phyloP scores from a whole-genome alignment of 2,797 vertebrate species.

The Geotrypetes seraphini region DNA sequence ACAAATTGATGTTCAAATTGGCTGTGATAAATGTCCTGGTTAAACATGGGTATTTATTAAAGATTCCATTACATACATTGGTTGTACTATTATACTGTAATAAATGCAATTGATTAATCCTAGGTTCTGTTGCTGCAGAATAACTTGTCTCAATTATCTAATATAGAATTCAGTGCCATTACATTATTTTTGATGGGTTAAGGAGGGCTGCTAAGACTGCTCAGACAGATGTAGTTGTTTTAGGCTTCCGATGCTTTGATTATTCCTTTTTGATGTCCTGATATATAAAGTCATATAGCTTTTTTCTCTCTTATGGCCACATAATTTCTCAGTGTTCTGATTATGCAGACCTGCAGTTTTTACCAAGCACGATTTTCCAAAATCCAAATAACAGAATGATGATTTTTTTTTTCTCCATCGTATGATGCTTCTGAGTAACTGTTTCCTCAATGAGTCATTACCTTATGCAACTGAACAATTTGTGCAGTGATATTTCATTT shows the following conservation, averaged over 20 bases:
- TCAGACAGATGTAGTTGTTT: slow-evolving; percentile 2
- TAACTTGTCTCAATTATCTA: slow-evolving; percentile 34
- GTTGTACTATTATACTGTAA: no score
- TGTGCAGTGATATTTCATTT: no score
- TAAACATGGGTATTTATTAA: slow-evolving; percentile 45
- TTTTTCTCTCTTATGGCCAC: no score
- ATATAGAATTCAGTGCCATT: slow-evolving; percentile 27
- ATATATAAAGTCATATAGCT: background rate
- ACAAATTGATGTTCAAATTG: slow-evolving; percentile 43
- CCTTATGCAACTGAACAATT: no score
- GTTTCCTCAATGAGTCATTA: no score
- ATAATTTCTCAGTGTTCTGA: no score
- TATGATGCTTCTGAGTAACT: no score
- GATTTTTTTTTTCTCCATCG: no score
- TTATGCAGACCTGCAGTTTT: no score
- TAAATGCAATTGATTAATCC: slow-evolving; percentile 50
- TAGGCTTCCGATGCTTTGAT: background rate
- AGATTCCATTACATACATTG: slow-evolving; percentile 41
- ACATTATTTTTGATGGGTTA: slow-evolving; percentile 16
- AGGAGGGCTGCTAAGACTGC: slow-evolving; percentile 10
- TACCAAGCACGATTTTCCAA: no score
- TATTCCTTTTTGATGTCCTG: slow-evolving; percentile 4
- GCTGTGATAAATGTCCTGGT: slow-evolving; percentile 40
- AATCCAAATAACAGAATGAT: no score
- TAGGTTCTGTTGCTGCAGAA: slow-evolving; percentile 31